A percentile compares a stretch with the other conserved stretches of the same genome.
phyloP scores from a whole-genome alignment of 2,797 vertebrate genomes.

The Crypturellus tataupa region DNA sequence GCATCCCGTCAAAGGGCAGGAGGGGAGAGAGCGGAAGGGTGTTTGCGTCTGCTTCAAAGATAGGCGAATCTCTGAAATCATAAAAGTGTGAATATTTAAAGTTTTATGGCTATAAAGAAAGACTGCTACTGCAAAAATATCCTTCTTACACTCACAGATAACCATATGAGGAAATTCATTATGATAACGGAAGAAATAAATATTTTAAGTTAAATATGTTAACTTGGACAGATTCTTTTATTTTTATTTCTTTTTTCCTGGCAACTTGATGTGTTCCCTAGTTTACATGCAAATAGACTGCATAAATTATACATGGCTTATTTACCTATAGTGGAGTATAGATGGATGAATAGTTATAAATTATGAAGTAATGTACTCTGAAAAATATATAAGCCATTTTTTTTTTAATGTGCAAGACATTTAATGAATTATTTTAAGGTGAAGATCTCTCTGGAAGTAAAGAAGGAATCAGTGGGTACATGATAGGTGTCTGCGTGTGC shows the following conservation, averaged over 20 bases:
- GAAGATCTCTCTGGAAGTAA: background rate
- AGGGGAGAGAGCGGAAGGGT: fast-evolving
- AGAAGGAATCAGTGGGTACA: background rate
- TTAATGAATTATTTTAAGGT: background rate
- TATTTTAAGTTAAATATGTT: background rate
- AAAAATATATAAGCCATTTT: background rate
- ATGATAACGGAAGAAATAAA: background rate
- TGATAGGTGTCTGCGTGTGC: background rate
- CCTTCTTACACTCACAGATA: background rate
- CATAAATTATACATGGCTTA: background rate
- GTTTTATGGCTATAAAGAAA: background rate
- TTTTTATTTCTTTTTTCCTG: background rate
- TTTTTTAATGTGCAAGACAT: background rate
- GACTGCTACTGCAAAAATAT: background rate
- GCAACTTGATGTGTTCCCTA: background rate
- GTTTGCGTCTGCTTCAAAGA: background rate
- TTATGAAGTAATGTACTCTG: background rate
- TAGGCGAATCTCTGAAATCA: background rate
- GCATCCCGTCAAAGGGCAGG: background rate
- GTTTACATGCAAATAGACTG: fast-evolving
- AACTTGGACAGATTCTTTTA: background rate
- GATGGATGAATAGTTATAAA: background rate
- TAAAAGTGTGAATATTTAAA: background rate
- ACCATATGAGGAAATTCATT: background rate
- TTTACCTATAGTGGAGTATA: background rate